Conservation (phyloP, 2,113 vertebrate genomes). For the Crocuta crocuta region DNA sequence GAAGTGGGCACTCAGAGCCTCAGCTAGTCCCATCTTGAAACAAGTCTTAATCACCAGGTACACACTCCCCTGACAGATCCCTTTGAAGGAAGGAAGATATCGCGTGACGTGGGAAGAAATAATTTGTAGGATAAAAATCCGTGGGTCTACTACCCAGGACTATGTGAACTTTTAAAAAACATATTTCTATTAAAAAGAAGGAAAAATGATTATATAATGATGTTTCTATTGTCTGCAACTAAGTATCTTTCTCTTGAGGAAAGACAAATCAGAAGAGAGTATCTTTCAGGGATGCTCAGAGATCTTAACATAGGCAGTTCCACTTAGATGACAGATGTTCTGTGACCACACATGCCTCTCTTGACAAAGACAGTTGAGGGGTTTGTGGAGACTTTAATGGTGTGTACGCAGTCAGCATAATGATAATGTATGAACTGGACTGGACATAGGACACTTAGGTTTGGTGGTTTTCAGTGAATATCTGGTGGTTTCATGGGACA, state of each 20-base stretch:
- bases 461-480: neutral
- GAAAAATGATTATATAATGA: neutral
- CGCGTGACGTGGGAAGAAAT: neutral
- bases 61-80: neutral
- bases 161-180: neutral
- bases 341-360: neutral
- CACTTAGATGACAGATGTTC: neutral
- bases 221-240: neutral
- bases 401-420: neutral
- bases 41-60: neutral
- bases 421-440: no score
- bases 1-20: neutral
- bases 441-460: accelerated
- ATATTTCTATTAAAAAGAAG: neutral
- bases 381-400: neutral
- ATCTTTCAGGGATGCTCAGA: neutral
- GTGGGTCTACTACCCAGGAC: neutral
- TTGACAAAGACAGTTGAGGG: neutral
- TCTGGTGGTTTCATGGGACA: neutral
- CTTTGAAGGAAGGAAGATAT: neutral
- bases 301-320: neutral
- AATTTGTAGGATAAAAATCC: neutral
- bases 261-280: constrained; percentile 7
- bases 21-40: neutral
- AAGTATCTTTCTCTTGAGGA: neutral